Percentiles rank a stretch among this genome's conserved stretches.
phyloP scores from a whole-genome alignment of 1,140 invertebrate genomes.

The Panulirus ornatus region DNA sequence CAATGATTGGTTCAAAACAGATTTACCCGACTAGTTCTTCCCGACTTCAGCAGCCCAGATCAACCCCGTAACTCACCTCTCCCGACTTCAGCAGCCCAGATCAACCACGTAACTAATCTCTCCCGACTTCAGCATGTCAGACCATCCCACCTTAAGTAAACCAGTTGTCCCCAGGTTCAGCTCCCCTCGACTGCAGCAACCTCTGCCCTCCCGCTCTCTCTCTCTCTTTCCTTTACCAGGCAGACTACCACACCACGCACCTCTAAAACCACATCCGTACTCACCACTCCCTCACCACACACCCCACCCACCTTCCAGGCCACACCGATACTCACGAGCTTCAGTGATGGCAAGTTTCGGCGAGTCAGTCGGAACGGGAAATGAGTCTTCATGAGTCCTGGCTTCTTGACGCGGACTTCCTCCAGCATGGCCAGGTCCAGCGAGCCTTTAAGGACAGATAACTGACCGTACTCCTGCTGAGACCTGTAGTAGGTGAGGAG shows the following conservation, averaged over 20 bases:
- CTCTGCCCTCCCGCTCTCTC: background rate
- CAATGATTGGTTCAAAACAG: too few relatives aligned
- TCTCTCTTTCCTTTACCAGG: background rate
- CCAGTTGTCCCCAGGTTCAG: too few relatives aligned
- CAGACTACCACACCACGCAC: too few relatives aligned
- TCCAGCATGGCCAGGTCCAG: conserved; percentile 39
- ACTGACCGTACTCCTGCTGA: conserved; percentile 3
- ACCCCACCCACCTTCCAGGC: background rate
- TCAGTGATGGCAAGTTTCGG: conserved; percentile 17
- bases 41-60: too few relatives aligned
- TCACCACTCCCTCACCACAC: background rate
- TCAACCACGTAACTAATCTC: too few relatives aligned
- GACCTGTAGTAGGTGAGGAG: conserved; percentile 58
- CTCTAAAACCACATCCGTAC: background rate
- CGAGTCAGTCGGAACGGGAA: conserved; percentile 20
- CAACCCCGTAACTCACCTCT: too few relatives aligned
- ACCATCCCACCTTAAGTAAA: too few relatives aligned
- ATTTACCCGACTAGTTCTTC: too few relatives aligned
- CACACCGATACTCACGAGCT: background rate
- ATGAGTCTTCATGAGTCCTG: conserved; percentile 33
- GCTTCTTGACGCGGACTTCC: conserved; percentile 7
- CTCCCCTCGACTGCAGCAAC: too few relatives aligned
- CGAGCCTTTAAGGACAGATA: background rate
- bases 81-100: too few relatives aligned
- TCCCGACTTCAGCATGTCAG: too few relatives aligned